A percentile compares a stretch with the other conserved stretches of the same genome.
Conservation (phyloP, 2,797 vertebrate species). For the Microhierax caerulescens region DNA sequence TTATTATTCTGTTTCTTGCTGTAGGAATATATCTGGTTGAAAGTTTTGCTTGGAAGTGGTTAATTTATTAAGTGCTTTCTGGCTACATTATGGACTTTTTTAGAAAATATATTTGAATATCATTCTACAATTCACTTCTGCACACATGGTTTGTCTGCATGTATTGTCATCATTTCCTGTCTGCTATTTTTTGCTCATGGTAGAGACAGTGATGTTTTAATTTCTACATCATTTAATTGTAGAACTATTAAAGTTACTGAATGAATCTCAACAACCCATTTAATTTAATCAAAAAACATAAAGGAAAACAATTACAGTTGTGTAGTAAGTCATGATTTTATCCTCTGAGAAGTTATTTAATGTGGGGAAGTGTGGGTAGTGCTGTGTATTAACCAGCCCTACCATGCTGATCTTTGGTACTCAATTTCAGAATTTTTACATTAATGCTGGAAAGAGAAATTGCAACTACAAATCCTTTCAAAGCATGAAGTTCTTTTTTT, state of each 20-base stretch:
- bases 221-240: neutral
- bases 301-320: neutral
- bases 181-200: neutral
- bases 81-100: neutral
- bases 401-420: neutral
- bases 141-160: neutral
- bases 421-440: constrained; percentile 8
- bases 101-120: neutral
- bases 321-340: neutral
- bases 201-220: neutral
- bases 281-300: neutral
- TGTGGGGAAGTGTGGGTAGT: neutral
- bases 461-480: neutral
- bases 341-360: constrained; percentile 3
- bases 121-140: neutral
- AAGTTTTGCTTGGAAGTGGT: neutral
- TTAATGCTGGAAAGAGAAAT: neutral
- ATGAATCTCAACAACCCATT: neutral
- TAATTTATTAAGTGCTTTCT: neutral
- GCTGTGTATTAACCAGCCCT: neutral
- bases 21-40: neutral
- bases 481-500: fast-evolving
- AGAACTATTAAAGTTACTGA: neutral
- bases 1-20: neutral
- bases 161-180: neutral